These are phyloP conservation scores for Heliconius hortense DNA, from an alignment of 2,888 invertebrate genomes.

Conservation along the genomic window DNA sequence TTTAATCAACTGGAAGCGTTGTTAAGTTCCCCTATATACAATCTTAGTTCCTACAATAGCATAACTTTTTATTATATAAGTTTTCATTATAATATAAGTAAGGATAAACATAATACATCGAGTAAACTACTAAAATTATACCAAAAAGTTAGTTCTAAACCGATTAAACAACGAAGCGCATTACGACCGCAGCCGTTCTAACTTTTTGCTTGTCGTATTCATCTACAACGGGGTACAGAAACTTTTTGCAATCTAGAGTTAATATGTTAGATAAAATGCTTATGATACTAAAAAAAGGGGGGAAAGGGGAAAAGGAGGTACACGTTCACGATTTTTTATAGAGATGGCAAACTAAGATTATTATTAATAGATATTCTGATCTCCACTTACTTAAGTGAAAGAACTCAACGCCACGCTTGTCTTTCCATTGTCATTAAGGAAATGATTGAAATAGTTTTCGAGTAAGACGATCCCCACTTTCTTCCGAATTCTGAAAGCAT, in stretches of 20 bases:
- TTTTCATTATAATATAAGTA: too few species aligned
- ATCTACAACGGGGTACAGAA: constrained; percentile 33
- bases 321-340: too few species aligned
- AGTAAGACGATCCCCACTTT: too few species aligned
- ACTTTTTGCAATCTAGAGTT: constrained; percentile 30
- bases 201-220: constrained; percentile 36
- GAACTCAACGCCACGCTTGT: not conserved
- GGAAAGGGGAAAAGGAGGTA: too few species aligned
- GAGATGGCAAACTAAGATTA: too few species aligned
- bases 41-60: not conserved
- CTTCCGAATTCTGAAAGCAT: too few species aligned
- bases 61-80: constrained; percentile 5
- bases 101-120: constrained; percentile 4
- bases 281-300: not conserved
- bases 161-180: constrained; percentile 37
- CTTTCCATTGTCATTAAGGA: not conserved
- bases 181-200: constrained; percentile 38
- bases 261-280: not conserved
- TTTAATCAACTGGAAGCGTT: not conserved
- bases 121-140: constrained; percentile 10
- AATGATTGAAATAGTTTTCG: too few species aligned
- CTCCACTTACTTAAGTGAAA: not conserved
- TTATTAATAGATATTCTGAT: too few species aligned
- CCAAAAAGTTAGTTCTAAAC: constrained; percentile 32
- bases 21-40: not conserved